Percentiles rank a stretch among this genome's conserved stretches.
Conservation (phyloP, 2,888 invertebrate species). For the Cactoblastis cactorum region DNA sequence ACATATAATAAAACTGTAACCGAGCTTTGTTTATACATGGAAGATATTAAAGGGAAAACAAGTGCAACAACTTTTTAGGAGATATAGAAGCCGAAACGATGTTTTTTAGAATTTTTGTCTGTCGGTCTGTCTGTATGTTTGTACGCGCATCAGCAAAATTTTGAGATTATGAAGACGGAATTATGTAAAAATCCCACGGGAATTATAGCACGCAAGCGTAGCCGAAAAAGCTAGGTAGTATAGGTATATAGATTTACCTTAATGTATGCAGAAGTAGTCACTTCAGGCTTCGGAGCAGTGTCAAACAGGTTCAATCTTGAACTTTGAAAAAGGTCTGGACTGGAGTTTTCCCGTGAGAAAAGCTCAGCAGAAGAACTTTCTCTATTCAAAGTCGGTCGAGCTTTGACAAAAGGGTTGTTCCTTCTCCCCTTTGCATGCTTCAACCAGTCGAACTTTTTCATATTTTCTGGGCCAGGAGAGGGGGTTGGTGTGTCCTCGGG, state of each 20-base stretch:
- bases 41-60: no score
- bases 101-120: no score
- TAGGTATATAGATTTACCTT: constrained; percentile 51
- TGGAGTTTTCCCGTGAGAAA: constrained; percentile 65
- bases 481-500: constrained; percentile 50
- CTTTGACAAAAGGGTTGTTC: constrained; percentile 63
- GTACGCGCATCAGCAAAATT: no score
- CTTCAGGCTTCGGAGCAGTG: constrained; percentile 62
- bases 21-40: no score
- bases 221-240: no score
- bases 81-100: no score
- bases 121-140: no score
- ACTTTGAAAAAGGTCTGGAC: constrained; percentile 65
- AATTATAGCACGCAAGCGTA: no score
- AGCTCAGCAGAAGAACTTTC: constrained; percentile 66
- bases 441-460: constrained; percentile 63
- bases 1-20: no score
- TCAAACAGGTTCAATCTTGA: constrained; percentile 69
- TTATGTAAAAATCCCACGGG: not conserved
- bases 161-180: no score
- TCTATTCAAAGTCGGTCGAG: constrained; percentile 57
- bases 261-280: constrained; percentile 36
- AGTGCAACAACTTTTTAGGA: no score
- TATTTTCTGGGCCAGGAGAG: constrained; percentile 41
- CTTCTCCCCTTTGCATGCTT: constrained; percentile 51